phyloP scores from a whole-genome alignment of 2,113 vertebrate species.

The Albula glossodonta region DNA sequence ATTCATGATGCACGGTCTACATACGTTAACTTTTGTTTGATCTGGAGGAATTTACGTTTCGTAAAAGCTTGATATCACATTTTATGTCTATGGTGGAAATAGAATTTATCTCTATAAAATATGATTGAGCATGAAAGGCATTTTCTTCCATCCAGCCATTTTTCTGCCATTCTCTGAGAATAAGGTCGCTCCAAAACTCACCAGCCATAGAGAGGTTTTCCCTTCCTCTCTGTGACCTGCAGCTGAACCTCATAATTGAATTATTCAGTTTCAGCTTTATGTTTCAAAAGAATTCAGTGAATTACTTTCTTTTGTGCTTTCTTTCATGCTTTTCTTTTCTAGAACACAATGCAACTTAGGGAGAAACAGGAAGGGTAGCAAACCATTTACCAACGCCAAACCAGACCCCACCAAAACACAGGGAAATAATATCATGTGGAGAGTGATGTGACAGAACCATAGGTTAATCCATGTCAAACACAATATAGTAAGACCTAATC shows the following conservation, averaged over 20 bases:
- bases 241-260: not conserved
- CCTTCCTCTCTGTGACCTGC: not conserved
- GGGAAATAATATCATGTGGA: not conserved
- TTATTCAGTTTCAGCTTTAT: not conserved
- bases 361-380: not conserved
- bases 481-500: not conserved
- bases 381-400: not conserved
- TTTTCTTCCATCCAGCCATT: not conserved
- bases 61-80: not conserved
- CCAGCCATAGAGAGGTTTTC: not conserved
- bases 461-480: not conserved
- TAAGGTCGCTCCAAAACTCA: not conserved
- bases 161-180: not conserved
- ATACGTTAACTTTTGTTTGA: slow-evolving; percentile 5
- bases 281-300: not conserved
- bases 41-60: not conserved
- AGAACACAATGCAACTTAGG: not conserved
- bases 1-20: not conserved
- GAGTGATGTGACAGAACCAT: not conserved
- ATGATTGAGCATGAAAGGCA: not conserved
- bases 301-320: not conserved
- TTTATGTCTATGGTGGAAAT: not conserved
- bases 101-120: not conserved
- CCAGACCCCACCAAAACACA: not conserved
- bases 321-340: not conserved